These are phyloP conservation scores for Cyphomyrmex costatus DNA, from an alignment of 1,140 invertebrate genomes.

Conservation along the genomic window DNA sequence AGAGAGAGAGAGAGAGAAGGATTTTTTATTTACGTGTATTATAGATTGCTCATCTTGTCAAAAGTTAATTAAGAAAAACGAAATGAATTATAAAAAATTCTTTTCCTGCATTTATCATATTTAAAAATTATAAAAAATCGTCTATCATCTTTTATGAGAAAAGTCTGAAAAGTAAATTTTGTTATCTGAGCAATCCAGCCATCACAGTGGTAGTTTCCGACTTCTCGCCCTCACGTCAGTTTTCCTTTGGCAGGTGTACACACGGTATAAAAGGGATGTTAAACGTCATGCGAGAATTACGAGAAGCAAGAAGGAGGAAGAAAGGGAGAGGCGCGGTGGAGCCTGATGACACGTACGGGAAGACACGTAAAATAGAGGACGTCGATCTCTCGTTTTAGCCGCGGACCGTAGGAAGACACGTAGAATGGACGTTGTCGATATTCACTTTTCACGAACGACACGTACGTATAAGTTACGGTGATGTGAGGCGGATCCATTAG, in stretches of 20 bases:
- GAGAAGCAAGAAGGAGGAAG: slow-evolving; percentile 69
- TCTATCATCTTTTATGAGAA: background rate
- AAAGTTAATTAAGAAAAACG: background rate
- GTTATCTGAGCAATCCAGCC: slow-evolving; percentile 1
- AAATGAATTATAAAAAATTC: background rate
- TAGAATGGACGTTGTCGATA: slow-evolving; percentile 77
- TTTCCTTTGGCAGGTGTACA: slow-evolving; percentile 63
- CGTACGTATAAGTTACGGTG: slow-evolving; percentile 77
- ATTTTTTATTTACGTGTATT: background rate
- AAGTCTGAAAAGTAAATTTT: slow-evolving; percentile 14
- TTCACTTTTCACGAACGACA: slow-evolving; percentile 76
- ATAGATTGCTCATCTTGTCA: background rate
- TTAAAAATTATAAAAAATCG: background rate
- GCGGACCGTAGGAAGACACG: slow-evolving; percentile 72
- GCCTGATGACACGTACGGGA: slow-evolving; percentile 72
- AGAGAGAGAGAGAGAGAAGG: no score
- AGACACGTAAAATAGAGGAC: slow-evolving; percentile 75
- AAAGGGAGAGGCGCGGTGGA: slow-evolving; percentile 71
- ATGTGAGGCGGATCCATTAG: slow-evolving; percentile 76
- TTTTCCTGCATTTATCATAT: background rate
- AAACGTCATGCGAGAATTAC: slow-evolving; percentile 60
- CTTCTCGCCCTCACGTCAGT: slow-evolving; percentile 66
- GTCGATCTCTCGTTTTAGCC: slow-evolving; percentile 74
- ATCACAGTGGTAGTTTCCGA: slow-evolving; percentile 6
- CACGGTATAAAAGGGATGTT: slow-evolving; percentile 55